Evolutionary conservation across 2,113 vertebrate species (phyloP), one percentile per base, ranked within the genome.

Genomic region (Cepphus grylle): DNA sequence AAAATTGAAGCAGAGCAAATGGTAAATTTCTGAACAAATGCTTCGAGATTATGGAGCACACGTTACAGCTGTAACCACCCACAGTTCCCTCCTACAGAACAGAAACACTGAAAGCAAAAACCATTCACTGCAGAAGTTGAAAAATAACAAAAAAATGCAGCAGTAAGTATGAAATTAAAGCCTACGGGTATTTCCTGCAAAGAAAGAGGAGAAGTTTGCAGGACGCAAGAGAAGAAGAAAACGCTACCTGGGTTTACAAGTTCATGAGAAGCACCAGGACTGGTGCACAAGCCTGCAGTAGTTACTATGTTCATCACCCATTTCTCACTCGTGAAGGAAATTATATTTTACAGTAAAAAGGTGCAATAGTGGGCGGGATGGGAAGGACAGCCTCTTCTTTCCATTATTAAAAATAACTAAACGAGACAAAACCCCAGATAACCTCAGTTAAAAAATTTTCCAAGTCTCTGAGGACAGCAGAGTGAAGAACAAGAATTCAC

Each of bases 51-150:
- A 79, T 93, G 94, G 90, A 90, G 89, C 91, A 93, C 89, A 95
- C 59, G n/a, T 93, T 97, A 95, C 97, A 97, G 94, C 96, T 97
- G 95, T 95, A 96, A 88, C 97, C 96, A 94, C 97, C 97, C 94
- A 97, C 97, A 88, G 97, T 4, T 94, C 93, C 94, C 96, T 97
- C 97, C 96, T 77, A 97, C 96, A 93, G 95, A 97, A 94, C 94
- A 97, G 95, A 95, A 94, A 92, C 85, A 96, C 87, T 94, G 91
- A 94, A 80, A 96, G 96, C 89, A 77, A 91, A 96, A 96, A 10
- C 95, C 92, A 94, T 95, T 95, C 95, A 85, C 93, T 82, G 87
- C 52, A 96, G 85, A 83, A 95, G 91, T 34, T 88, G 63, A 91
- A 95, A 96, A 97, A 95, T 93, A 97, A 95, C 83, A 62, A 90